Evolutionary conservation across 2,113 vertebrate species (phyloP).

Genomic region (Romanogobio albipinnatus): DNA sequence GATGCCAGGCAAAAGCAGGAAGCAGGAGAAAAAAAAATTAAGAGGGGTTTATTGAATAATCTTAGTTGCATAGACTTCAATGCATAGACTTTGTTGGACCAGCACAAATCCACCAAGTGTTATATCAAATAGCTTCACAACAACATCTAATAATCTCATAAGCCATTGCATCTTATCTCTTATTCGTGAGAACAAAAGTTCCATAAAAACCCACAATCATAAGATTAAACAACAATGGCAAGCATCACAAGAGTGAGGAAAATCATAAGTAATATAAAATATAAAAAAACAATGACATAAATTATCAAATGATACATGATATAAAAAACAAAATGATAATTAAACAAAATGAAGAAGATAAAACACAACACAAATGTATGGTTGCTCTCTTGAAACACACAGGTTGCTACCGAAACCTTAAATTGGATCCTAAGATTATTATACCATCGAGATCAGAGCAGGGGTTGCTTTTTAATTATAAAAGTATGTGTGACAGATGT

Average conservation of each 20-base stretch:
- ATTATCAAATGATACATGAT: not conserved
- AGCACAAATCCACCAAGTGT: not conserved
- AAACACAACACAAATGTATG: not conserved
- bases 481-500: not conserved
- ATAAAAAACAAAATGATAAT: not conserved
- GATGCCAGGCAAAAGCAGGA: too few species aligned
- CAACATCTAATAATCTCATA: not conserved
- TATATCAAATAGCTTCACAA: not conserved
- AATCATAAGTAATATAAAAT: not conserved
- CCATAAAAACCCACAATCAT: not conserved
- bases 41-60: not conserved
- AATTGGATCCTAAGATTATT: too few species aligned
- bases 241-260: not conserved
- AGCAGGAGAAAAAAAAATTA: not conserved
- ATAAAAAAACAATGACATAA: not conserved
- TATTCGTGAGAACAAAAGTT: not conserved
- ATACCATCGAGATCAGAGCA: too few species aligned
- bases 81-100: not conserved
- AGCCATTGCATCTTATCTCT: not conserved
- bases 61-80: not conserved
- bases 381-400: too few species aligned
- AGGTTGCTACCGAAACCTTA: too few species aligned
- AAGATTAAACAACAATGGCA: not conserved
- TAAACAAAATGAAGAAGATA: not conserved
- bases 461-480: not conserved